Conservation (phyloP, 2,888 invertebrate genomes). For the Plemyria rubiginata region DNA sequence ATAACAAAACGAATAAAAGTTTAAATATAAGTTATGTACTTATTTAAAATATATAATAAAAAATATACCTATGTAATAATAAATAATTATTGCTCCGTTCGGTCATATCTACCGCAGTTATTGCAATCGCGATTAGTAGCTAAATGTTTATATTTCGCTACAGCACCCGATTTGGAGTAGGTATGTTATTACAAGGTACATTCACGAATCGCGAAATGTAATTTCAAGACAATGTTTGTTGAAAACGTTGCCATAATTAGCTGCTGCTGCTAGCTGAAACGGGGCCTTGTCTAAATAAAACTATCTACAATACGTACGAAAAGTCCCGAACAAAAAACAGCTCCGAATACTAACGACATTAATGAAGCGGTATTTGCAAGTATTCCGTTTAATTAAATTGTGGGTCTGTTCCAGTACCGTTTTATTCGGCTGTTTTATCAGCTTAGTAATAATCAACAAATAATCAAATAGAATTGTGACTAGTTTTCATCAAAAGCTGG, state of each 20-base stretch:
- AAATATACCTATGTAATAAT: no score
- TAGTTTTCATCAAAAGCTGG: constrained; percentile 10
- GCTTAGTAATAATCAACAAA: not conserved
- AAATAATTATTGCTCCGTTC: no score
- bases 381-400: constrained; percentile 34
- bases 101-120: no score
- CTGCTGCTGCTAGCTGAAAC: constrained; percentile 11
- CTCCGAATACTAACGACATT: constrained; percentile 37
- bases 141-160: no score
- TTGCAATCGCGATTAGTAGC: no score
- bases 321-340: constrained; percentile 29
- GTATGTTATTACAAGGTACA: not conserved
- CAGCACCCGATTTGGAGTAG: not conserved
- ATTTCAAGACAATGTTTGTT: not conserved
- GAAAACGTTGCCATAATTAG: constrained; percentile 8
- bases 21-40: no score
- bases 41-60: no score
- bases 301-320: constrained; percentile 8
- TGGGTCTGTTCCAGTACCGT: not conserved
- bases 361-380: constrained; percentile 36
- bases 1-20: no score
- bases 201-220: not conserved
- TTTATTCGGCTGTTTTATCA: constrained; percentile 4
- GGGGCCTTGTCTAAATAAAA: not conserved
- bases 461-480: constrained; percentile 11